phyloP scores from a whole-genome alignment of 2,888 invertebrate species.

The Calameuta pallipes region DNA sequence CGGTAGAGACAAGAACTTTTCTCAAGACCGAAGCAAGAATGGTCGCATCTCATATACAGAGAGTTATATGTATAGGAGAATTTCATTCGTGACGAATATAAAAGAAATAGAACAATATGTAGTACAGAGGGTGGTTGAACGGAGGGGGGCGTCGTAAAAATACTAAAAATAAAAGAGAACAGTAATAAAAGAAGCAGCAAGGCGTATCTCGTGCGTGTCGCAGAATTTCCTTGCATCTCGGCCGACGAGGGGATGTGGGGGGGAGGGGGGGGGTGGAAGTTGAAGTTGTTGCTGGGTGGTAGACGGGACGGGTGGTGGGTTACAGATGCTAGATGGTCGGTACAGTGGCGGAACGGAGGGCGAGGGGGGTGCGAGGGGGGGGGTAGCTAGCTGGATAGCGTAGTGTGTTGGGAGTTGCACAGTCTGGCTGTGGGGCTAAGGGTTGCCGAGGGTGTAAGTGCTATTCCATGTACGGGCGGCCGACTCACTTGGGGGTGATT shows the following conservation, averaged over 20 bases:
- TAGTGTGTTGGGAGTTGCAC: conserved; percentile 24
- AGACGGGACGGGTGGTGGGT: background rate
- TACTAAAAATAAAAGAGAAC: background rate
- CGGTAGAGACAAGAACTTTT: background rate
- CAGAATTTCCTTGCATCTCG: background rate
- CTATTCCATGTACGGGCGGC: conserved; percentile 62
- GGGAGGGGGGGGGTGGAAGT: too few species aligned
- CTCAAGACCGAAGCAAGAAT: background rate
- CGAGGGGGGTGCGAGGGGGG: conserved; percentile 5
- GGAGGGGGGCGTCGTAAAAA: background rate
- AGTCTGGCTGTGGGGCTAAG: conserved; percentile 35
- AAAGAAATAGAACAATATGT: background rate
- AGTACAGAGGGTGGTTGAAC: background rate
- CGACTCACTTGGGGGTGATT: conserved; percentile 18
- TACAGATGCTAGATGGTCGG: background rate
- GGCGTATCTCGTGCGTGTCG: background rate
- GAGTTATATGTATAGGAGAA: background rate
- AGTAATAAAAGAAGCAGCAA: background rate
- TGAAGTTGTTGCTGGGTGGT: background rate
- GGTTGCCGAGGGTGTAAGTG: conserved; percentile 58
- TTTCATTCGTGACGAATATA: conserved; percentile 6
- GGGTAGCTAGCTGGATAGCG: conserved; percentile 11
- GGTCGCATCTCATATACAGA: background rate
- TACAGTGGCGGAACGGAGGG: background rate
- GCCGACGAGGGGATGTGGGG: background rate